Evolutionary conservation across 2,888 invertebrate genomes (phyloP), one percentile per base, ranked within the genome.

Genomic region (Empis livida): DNA sequence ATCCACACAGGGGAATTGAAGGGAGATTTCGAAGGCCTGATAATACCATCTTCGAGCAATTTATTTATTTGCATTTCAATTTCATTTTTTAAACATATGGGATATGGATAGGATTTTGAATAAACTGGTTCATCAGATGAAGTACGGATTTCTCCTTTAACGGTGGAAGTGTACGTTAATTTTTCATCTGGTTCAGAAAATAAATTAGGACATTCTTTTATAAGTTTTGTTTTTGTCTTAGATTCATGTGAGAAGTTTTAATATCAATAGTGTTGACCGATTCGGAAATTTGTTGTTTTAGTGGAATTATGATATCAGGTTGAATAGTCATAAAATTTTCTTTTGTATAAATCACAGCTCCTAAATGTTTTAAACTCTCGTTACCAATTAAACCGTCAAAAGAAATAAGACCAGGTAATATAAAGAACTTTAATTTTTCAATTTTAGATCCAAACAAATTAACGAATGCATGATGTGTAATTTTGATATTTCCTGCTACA

Each of bases 361-460:
- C 39, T 10, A 39, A 6, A 15, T 16, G 8, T 39, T 39, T 16
- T 17, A 39, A 11, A 17, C 15, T 39, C 5, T 39, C 39, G 16
- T 39, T 39, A 10, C 39, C 39, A 17, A 39, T 39, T 8, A 39
- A 15, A 16, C 17, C 39, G 11, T 39, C 39, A 39, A 39, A 39
- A 15, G 39, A 39, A 15, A 6, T 16, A 5, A 39, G 39, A 17
- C 17, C 11, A 39, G 39, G 39, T 39, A 39, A 17, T 5, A 39
- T 39, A 17, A 41, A 41, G 23, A 41, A 41, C 13, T 41, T 41
- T n/a, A 41, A n/a, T 11, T 41, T 23, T n/a, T n/a, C 10, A 11
- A 14, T 63, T 35, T 55, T n/a, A n/a, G 14, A 15, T 5, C 27
- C 23, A 13, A 32, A 30, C 4, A 42, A 11, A 32, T 30, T 31